Percentiles rank a stretch among this genome's conserved stretches.
These are phyloP conservation scores for Sebastes taczanowskii DNA, from an alignment of 2,797 vertebrate genomes.

Conservation along the genomic window DNA sequence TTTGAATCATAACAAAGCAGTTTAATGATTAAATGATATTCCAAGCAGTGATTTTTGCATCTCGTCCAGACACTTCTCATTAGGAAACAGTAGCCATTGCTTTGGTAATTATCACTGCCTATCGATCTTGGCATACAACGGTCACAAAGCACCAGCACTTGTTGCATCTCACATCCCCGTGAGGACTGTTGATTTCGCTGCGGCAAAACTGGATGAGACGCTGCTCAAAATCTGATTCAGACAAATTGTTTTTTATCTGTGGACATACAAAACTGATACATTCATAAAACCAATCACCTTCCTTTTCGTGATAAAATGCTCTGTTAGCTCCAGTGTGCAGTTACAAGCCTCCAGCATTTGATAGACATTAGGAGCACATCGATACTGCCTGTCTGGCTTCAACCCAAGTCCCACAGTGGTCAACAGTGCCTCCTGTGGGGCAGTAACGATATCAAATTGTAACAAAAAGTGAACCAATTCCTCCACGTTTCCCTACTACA, in stretches of 20 bases:
- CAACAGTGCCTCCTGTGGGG: not conserved
- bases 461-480: not conserved
- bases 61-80: not conserved
- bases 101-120: not conserved
- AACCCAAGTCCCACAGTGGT: not conserved
- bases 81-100: not conserved
- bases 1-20: not conserved
- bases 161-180: not conserved
- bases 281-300: not conserved
- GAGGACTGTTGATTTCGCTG: not conserved
- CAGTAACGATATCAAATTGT: not conserved
- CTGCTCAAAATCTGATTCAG: not conserved
- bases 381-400: not conserved
- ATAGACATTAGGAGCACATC: not conserved
- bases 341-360: not conserved
- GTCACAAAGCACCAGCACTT: constrained; percentile 3
- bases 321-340: not conserved
- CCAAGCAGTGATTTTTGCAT: not conserved
- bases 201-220: not conserved
- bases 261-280: not conserved
- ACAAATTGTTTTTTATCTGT: not conserved
- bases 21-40: not conserved
- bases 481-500: not conserved
- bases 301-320: not conserved
- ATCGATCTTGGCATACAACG: not conserved